Evolutionary conservation across 2,888 invertebrate genomes (phyloP).

Genomic region (Biston betularia): DNA sequence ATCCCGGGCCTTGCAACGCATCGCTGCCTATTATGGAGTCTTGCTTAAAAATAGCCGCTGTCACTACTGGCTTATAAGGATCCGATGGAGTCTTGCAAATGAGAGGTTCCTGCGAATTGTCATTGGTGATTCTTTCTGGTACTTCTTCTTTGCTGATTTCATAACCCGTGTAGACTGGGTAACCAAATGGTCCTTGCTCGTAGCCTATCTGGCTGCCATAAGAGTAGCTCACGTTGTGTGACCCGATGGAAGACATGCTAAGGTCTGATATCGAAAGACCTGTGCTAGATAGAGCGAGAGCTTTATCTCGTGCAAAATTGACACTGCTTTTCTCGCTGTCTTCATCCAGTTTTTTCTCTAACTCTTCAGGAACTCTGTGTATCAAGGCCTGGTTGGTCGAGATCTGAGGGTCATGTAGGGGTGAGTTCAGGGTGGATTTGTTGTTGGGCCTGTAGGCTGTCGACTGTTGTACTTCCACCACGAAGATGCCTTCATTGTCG

Average conservation of each 20-base stretch:
- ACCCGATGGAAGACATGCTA: slow-evolving; percentile 90
- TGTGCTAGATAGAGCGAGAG: slow-evolving; percentile 87
- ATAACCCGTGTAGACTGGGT: slow-evolving; percentile 88
- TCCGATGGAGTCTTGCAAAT: slow-evolving; percentile 80
- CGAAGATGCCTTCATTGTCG: slow-evolving; percentile 91
- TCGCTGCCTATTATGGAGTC: slow-evolving; percentile 84
- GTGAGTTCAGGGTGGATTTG: slow-evolving; percentile 68
- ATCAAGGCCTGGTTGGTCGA: slow-evolving; percentile 82
- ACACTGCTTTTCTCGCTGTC: slow-evolving; percentile 68
- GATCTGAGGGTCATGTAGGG: slow-evolving; percentile 74
- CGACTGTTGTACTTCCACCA: slow-evolving; percentile 88
- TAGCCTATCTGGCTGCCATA: slow-evolving; percentile 93
- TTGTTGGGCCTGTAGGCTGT: slow-evolving; percentile 72
- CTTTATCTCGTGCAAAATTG: slow-evolving; percentile 72
- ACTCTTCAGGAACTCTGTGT: slow-evolving; percentile 76
- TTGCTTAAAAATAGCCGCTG: slow-evolving; percentile 89
- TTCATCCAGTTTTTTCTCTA: slow-evolving; percentile 69
- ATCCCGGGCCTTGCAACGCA: slow-evolving; percentile 75
- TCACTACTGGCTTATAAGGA: slow-evolving; percentile 88
- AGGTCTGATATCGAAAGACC: slow-evolving; percentile 94
- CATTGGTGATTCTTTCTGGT: slow-evolving; percentile 69
- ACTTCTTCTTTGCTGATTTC: slow-evolving; percentile 74
- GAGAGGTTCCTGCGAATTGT: slow-evolving; percentile 80
- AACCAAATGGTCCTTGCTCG: slow-evolving; percentile 90
- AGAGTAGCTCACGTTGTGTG: slow-evolving; percentile 90